Percentiles rank a stretch among this genome's conserved stretches.
Conservation (phyloP, 1,140 invertebrate genomes). For the Cydia splendana region DNA sequence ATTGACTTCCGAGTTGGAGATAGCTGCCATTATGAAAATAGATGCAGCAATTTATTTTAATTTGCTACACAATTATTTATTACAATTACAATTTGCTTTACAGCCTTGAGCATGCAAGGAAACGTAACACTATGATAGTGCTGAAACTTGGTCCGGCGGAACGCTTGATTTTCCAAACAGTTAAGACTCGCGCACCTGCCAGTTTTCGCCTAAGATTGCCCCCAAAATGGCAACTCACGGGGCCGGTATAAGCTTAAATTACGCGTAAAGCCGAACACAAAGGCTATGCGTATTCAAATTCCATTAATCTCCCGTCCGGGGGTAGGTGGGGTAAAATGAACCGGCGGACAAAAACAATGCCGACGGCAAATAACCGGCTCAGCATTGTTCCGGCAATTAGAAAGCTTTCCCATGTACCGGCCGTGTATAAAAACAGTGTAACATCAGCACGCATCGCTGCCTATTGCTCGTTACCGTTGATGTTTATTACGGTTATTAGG, state of each 20-base stretch:
- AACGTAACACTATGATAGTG: conserved; percentile 54
- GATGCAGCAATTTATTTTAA: neutral
- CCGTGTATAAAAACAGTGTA: conserved; percentile 79
- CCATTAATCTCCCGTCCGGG: conserved; percentile 75
- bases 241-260: conserved; percentile 74
- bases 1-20: neutral
- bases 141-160: conserved; percentile 44
- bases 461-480: conserved; percentile 78
- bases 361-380: conserved; percentile 78
- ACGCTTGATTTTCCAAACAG: conserved; percentile 64
- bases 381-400: conserved; percentile 80
- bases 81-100: too few relatives aligned
- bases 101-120: too few relatives aligned
- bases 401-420: conserved; percentile 79
- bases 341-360: conserved; percentile 79
- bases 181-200: conserved; percentile 62
- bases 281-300: conserved; percentile 79
- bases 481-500: conserved; percentile 79
- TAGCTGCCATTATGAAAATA: neutral
- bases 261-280: conserved; percentile 78
- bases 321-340: conserved; percentile 76
- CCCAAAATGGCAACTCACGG: conserved; percentile 71
- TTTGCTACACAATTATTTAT: too few relatives aligned
- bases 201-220: conserved; percentile 64
- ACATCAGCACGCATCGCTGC: conserved; percentile 79